These are phyloP conservation scores for Tenthredo mesomela DNA, from an alignment of 2,888 invertebrate species.

Conservation along the genomic window DNA sequence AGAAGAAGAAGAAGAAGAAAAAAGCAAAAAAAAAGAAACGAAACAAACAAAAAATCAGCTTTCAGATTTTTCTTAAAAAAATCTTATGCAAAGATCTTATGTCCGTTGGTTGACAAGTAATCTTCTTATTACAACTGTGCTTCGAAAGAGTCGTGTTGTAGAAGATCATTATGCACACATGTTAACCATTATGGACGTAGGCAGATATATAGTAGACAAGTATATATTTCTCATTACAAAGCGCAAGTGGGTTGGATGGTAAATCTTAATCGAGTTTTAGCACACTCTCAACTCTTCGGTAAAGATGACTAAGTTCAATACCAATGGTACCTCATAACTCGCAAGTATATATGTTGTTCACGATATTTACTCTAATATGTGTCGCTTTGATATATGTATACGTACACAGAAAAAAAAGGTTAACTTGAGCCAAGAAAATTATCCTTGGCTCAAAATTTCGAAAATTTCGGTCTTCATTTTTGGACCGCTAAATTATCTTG, in stretches of 20 bases:
- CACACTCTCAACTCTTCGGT: not conserved
- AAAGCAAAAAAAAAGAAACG: not conserved
- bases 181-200: not conserved
- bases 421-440: no score
- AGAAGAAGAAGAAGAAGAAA: no score
- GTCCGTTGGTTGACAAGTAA: not conserved
- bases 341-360: not conserved
- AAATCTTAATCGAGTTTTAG: conserved; percentile 1
- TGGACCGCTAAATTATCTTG: no score
- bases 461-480: no score
- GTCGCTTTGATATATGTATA: no score
- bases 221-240: not conserved
- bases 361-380: not conserved
- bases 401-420: no score
- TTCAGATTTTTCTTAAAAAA: conserved; percentile 43
- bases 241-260: not conserved
- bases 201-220: not conserved
- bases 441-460: no score
- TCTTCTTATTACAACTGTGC: not conserved
- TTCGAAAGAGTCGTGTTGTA: conserved; percentile 12
- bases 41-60: conserved; percentile 23
- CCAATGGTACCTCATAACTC: not conserved
- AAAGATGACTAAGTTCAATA: not conserved
- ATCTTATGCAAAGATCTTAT: conserved; percentile 10
- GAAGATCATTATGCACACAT: not conserved